Conservation (phyloP, 2,888 invertebrate genomes). For the Frankliniella fusca region DNA sequence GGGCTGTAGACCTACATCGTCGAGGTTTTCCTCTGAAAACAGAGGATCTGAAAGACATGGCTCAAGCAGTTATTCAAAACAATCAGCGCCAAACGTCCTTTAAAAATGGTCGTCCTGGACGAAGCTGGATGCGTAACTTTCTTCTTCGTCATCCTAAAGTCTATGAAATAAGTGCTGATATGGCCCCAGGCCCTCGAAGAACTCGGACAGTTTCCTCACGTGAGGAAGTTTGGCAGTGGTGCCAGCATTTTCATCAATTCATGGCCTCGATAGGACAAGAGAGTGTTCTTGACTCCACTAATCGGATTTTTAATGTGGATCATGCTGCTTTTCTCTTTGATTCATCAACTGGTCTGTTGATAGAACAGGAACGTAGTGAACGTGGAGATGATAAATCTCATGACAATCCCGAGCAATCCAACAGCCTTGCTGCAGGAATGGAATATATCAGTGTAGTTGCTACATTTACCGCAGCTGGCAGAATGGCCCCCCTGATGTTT, state of each 20-base stretch:
- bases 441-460: neutral
- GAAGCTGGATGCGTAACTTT: conserved; percentile 12
- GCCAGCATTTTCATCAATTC: neutral
- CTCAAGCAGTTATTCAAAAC: neutral
- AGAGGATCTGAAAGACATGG: conserved; percentile 8
- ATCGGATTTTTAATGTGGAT: neutral
- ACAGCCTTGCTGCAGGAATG: neutral
- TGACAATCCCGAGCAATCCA: neutral
- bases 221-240: neutral
- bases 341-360: neutral
- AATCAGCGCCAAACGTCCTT: neutral
- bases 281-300: neutral
- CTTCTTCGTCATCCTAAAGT: neutral
- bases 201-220: neutral
- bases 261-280: neutral
- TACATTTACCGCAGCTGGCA: neutral
- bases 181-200: neutral
- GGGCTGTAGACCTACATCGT: neutral
- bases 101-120: neutral
- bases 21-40: conserved; percentile 4
- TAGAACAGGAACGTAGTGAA: neutral
- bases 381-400: neutral
- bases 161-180: conserved; percentile 4
- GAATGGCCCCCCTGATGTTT: neutral
- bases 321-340: conserved; percentile 13